A percentile compares a stretch with the other conserved stretches of the same genome.
These are phyloP conservation scores for Meghimatium bilineatum DNA, from an alignment of 2,888 invertebrate genomes.

Conservation along the genomic window DNA sequence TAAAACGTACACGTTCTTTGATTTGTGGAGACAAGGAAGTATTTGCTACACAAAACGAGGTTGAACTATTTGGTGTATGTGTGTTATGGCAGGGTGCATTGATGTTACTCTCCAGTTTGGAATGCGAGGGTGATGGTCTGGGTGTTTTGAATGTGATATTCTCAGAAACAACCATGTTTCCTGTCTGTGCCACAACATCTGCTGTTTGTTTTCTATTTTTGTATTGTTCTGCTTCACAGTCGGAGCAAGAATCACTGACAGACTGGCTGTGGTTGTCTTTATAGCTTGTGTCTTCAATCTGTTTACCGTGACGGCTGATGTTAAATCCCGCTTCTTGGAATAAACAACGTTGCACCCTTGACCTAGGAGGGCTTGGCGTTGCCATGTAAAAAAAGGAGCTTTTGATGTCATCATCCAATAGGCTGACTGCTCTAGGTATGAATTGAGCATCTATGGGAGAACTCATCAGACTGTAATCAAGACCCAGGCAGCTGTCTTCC, in stretches of 20 bases:
- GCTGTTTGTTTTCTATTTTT: neutral
- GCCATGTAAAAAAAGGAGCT: conserved; percentile 15
- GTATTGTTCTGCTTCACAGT: conserved; percentile 35
- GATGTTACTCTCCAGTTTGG: neutral
- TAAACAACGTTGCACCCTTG: conserved; percentile 32
- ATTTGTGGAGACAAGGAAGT: neutral
- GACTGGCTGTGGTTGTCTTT: neutral
- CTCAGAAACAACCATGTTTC: neutral
- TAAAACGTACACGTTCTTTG: neutral
- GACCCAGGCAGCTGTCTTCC: neutral
- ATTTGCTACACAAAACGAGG: neutral
- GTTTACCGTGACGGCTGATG: neutral
- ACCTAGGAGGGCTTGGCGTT: conserved; percentile 11
- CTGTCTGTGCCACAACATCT: neutral
- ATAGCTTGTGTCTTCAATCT: neutral
- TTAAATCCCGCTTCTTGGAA: conserved; percentile 7
- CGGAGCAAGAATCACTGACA: conserved; percentile 34
- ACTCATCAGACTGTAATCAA: neutral
- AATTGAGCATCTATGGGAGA: conserved; percentile 11
- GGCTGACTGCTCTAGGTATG: conserved; percentile 28
- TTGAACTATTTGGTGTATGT: neutral
- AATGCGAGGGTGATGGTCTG: neutral
- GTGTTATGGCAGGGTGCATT: neutral
- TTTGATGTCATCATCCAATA: conserved; percentile 30
- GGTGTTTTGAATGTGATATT: neutral